phyloP scores from a whole-genome alignment of 2,888 invertebrate genomes.

The Cinara cedri region DNA sequence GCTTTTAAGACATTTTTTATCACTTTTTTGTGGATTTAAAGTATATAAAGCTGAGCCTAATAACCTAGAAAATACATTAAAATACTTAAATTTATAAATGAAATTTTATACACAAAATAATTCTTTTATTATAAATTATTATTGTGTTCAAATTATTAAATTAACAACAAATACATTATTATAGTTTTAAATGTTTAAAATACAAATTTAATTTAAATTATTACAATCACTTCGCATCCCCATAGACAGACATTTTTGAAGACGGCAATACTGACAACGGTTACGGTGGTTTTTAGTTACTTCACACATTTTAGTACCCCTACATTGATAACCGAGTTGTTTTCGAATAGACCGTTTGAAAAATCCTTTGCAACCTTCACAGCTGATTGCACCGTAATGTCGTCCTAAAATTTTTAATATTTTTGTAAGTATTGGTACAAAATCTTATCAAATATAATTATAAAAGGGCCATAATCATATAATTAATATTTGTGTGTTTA shows the following conservation, averaged over 20 bases:
- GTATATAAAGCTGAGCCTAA: no score
- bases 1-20: no score
- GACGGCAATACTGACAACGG: conserved; percentile 96
- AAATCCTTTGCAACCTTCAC: conserved; percentile 97
- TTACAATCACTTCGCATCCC: conserved; percentile 99
- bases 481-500: no score
- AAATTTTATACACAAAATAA: no score
- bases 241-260: conserved; percentile 96
- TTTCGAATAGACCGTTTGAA: conserved; percentile 97
- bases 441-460: background rate
- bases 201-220: conserved; percentile 62
- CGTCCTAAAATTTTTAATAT: conserved; percentile 67
- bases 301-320: conserved; percentile 95
- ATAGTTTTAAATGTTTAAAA: conserved; percentile 57
- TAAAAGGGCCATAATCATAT: no score
- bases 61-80: no score
- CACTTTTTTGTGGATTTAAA: no score
- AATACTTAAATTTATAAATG: no score
- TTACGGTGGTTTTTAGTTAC: conserved; percentile 98
- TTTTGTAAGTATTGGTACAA: background rate
- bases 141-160: no score
- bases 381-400: conserved; percentile 91
- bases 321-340: conserved; percentile 94
- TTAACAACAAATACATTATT: no score
- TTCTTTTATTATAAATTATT: no score